Conservation (phyloP, 2,797 vertebrate genomes). For the Lutjanus argentimaculatus region DNA sequence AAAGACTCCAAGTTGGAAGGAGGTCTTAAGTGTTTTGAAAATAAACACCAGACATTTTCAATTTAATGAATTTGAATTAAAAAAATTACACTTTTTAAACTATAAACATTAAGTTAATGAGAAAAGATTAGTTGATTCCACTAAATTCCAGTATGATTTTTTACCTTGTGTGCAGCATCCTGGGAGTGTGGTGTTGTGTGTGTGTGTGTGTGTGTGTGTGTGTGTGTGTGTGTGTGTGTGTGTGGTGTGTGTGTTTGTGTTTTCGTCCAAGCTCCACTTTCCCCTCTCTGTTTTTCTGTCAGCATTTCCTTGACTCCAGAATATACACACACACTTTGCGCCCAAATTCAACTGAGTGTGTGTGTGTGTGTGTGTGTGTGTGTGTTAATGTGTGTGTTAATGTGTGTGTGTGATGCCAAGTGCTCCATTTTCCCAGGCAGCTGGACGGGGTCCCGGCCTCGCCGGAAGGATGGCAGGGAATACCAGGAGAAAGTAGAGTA, state of each 20-base stretch:
- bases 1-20: too few relatives aligned
- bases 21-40: too few relatives aligned
- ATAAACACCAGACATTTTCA: too few relatives aligned
- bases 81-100: too few relatives aligned
- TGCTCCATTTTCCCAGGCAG: conserved; percentile 33
- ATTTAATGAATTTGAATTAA: too few relatives aligned
- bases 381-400: neutral
- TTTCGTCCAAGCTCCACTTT: conserved; percentile 7
- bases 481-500: conserved; percentile 30
- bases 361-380: neutral
- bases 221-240: too few relatives aligned
- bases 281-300: conserved; percentile 46
- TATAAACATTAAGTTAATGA: too few relatives aligned
- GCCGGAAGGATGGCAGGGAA: conserved; percentile 35
- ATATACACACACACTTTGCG: conserved; percentile 22
- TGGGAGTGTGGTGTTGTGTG: too few relatives aligned
- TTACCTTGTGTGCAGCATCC: too few relatives aligned
- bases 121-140: too few relatives aligned
- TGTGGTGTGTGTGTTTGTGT: neutral
- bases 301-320: conserved; percentile 43
- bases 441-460: conserved; percentile 36
- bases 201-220: too few relatives aligned
- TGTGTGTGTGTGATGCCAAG: conserved; percentile 20
- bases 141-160: too few relatives aligned
- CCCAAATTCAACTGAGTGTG: conserved; percentile 3